phyloP scores from a whole-genome alignment of 2,797 vertebrate genomes.

The Eulemur mongoz region DNA sequence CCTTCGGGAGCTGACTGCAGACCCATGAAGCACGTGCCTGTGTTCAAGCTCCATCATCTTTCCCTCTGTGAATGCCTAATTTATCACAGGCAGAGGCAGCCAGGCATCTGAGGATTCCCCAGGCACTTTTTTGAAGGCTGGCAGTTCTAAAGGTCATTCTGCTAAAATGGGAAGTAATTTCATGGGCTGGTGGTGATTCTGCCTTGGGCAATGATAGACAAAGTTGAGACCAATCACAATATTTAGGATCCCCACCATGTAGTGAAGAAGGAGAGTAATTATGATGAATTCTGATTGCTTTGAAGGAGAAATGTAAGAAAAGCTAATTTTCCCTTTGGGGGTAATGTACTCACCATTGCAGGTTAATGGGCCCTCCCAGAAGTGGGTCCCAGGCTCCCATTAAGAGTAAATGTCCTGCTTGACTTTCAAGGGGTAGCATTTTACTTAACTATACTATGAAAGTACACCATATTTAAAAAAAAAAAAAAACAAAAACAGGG shows the following conservation, averaged over 20 bases:
- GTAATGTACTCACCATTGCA: not conserved
- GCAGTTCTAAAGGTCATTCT: constrained; percentile 40
- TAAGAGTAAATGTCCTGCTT: not conserved
- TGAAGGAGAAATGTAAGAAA: not conserved
- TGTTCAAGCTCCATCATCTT: not conserved
- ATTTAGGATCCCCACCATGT: not conserved
- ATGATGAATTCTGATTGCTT: not conserved
- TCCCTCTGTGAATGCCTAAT: not conserved
- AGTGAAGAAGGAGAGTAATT: not conserved
- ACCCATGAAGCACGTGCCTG: fast-evolving
- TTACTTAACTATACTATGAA: constrained; percentile 39
- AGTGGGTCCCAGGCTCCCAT: not conserved
- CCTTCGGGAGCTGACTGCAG: not conserved
- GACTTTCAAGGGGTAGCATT: constrained; percentile 12
- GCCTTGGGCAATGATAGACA: not conserved
- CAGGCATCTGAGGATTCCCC: not conserved
- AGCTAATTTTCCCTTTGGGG: not conserved
- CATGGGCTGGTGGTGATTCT: not conserved
- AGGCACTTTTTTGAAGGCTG: not conserved
- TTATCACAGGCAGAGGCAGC: not conserved
- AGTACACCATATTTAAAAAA: not conserved
- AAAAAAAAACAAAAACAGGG: not conserved
- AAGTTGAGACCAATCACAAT: not conserved
- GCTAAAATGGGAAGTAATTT: constrained; percentile 19
- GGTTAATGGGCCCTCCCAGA: not conserved